phyloP scores from a whole-genome alignment of 2,888 invertebrate species.

The Plagodis dolabraria region DNA sequence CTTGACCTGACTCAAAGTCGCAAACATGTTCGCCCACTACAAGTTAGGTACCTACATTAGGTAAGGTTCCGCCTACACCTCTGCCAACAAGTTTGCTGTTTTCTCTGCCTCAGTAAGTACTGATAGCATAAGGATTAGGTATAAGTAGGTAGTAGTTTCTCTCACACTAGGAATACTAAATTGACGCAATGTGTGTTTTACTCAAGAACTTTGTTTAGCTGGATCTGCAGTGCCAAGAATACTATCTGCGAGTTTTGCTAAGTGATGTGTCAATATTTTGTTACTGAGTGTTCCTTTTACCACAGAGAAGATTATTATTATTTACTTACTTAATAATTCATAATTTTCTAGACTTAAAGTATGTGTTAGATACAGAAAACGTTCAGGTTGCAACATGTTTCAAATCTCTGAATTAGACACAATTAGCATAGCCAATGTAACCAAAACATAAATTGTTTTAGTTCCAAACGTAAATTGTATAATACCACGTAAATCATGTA shows the following conservation, averaged over 20 bases:
- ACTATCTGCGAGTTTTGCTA: not conserved
- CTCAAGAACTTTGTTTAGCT: not conserved
- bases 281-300: no score
- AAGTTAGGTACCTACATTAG: constrained; percentile 1
- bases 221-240: not conserved
- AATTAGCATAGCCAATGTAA: no score
- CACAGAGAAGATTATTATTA: no score
- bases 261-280: constrained; percentile 4
- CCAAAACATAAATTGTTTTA: no score
- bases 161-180: constrained; percentile 3
- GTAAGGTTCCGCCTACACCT: constrained; percentile 27
- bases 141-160: constrained; percentile 23
- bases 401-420: no score
- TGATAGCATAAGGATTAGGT: constrained; percentile 11
- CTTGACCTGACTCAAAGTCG: constrained; percentile 34
- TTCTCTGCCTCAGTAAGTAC: constrained; percentile 15
- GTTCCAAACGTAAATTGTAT: no score
- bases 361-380: no score
- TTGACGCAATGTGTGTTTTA: not conserved
- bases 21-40: constrained; percentile 37
- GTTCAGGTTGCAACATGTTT: no score
- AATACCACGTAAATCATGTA: no score
- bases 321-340: no score
- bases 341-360: no score
- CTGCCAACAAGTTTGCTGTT: constrained; percentile 22